Percentiles rank a stretch among this genome's conserved stretches.
Evolutionary conservation across 2,797 vertebrate species (phyloP).

Genomic region (Rhynchotus rufescens): DNA sequence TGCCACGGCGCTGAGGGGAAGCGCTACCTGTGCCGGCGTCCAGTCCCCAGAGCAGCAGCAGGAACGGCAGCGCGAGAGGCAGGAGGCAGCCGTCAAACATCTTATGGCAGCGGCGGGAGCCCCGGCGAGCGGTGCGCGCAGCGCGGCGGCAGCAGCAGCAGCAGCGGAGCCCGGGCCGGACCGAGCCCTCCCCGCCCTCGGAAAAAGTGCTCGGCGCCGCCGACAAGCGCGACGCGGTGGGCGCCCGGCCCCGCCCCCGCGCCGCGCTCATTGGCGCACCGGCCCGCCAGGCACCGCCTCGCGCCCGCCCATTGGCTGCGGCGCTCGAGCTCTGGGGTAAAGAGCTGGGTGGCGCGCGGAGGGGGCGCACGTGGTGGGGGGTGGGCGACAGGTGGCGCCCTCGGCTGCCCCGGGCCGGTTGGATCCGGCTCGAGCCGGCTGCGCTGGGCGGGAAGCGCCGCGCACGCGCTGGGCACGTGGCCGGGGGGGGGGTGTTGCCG

Average conservation of each 20-base stretch:
- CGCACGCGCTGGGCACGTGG: too few species aligned
- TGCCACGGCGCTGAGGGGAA: neutral
- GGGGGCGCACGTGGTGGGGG: slow-evolving; percentile 82
- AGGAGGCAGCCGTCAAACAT: slow-evolving; percentile 82
- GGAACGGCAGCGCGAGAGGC: slow-evolving; percentile 75
- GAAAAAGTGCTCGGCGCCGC: slow-evolving; percentile 82
- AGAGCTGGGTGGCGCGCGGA: slow-evolving; percentile 54
- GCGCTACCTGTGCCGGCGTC: slow-evolving; percentile 83
- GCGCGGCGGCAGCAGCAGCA: neutral
- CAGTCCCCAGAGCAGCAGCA: slow-evolving; percentile 77
- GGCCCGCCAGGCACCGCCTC: slow-evolving; percentile 8
- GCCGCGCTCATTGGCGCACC: slow-evolving; percentile 30
- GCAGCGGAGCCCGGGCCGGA: slow-evolving; percentile 48
- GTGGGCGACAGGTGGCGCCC: slow-evolving; percentile 57
- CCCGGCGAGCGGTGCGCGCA: slow-evolving; percentile 14
- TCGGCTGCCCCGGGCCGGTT: neutral
- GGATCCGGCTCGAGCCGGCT: too few species aligned
- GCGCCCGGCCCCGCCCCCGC: slow-evolving; percentile 78
- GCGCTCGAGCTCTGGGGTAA: neutral
- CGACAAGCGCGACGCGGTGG: slow-evolving; percentile 82
- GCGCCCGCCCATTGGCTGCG: slow-evolving; percentile 58
- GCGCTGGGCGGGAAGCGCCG: too few species aligned
- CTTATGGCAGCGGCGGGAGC: slow-evolving; percentile 61
- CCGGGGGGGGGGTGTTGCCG: too few species aligned
- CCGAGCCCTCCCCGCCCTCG: slow-evolving; percentile 80